Percentiles rank a stretch among this genome's conserved stretches.
phyloP scores from a whole-genome alignment of 2,888 invertebrate species.

The Drosophila basisetae region DNA sequence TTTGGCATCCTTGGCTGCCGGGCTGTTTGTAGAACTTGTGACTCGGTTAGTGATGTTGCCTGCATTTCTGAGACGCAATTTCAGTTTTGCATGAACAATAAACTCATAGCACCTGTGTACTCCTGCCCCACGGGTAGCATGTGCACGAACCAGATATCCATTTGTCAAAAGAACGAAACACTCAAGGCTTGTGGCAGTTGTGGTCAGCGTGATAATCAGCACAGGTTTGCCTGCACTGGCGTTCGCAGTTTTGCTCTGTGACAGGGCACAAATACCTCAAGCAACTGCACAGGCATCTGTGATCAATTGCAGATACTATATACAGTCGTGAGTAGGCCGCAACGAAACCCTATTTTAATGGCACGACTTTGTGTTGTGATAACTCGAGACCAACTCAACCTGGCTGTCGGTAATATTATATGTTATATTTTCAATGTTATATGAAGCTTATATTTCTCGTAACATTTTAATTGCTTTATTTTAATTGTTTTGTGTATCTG shows the following conservation, averaged over 20 bases:
- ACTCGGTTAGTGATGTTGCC: slow-evolving; percentile 40
- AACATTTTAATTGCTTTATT: background rate
- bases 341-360: slow-evolving; percentile 31
- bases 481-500: background rate
- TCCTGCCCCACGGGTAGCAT: slow-evolving; percentile 55
- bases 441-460: background rate
- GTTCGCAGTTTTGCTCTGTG: slow-evolving; percentile 65
- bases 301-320: background rate
- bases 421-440: background rate
- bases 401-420: slow-evolving; percentile 16
- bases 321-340: background rate
- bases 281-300: slow-evolving; percentile 52
- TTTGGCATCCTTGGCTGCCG: background rate
- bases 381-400: slow-evolving; percentile 3
- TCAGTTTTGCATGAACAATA: slow-evolving; percentile 53
- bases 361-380: slow-evolving; percentile 8
- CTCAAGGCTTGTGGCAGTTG: slow-evolving; percentile 60
- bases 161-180: slow-evolving; percentile 36
- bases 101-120: slow-evolving; percentile 38
- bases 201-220: slow-evolving; percentile 52
- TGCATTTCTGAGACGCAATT: slow-evolving; percentile 69
- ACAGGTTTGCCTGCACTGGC: slow-evolving; percentile 70
- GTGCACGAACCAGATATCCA: slow-evolving; percentile 37
- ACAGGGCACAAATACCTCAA: slow-evolving; percentile 44
- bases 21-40: slow-evolving; percentile 63